phyloP scores from a whole-genome alignment of 2,113 vertebrate species.

The Circaetus gallicus region DNA sequence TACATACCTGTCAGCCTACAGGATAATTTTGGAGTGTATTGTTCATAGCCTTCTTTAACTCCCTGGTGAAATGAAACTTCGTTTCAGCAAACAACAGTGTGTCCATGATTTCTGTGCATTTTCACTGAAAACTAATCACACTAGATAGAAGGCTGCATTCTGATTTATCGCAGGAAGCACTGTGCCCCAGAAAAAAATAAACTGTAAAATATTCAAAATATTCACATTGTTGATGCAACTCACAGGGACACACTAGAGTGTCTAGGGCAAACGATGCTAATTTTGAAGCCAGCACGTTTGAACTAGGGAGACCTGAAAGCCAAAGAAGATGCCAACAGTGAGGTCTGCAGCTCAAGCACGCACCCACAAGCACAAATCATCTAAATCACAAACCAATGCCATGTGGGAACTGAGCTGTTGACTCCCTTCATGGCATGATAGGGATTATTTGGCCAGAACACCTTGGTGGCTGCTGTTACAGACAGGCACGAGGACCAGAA shows the following conservation, averaged over 20 bases:
- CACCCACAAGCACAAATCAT: neutral
- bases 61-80: neutral
- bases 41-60: neutral
- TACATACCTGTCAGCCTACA: neutral
- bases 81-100: neutral
- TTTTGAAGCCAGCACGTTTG: neutral
- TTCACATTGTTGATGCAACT: neutral
- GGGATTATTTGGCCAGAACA: neutral
- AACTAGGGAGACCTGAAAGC: neutral
- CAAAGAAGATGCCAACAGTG: neutral
- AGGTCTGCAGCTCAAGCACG: neutral
- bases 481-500: neutral
- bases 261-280: neutral
- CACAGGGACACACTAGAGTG: neutral
- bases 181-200: no score
- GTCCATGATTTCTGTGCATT: neutral
- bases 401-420: neutral
- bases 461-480: neutral
- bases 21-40: neutral
- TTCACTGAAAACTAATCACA: neutral
- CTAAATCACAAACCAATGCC: neutral
- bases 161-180: neutral
- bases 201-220: neutral
- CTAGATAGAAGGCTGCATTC: neutral
- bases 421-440: neutral